Evolutionary conservation across 2,113 vertebrate species (phyloP), one percentile per base, ranked within the genome.

Genomic region (Cathartes aura): DNA sequence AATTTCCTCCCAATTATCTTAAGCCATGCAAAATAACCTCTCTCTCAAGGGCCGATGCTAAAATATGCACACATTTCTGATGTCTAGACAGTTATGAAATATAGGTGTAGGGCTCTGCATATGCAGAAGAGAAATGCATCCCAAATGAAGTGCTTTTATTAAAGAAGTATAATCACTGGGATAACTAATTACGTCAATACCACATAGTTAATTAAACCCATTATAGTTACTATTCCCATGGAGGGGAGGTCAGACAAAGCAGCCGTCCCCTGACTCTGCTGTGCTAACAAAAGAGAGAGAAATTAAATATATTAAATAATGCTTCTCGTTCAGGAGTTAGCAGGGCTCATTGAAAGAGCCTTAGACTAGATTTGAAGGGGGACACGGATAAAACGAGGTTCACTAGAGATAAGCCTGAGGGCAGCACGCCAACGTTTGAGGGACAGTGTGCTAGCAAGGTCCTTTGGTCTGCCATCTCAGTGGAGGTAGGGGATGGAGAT

Each of bases 121-220:
- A 94, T 58, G 64, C 84, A 64, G 89, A 97, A 95, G 82, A 94
- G 96, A 97, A 91, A 92, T 97, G 96, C 96, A 98, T 98, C 96
- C 97, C 96, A 97, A 98, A 98, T 98, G 97, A 98, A 98, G 97
- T 95, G 95, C 95, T 98, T 98, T 98, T 98, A 98, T 98, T 98
- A 98, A 98, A 96, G 97, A 97, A 98, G 87, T 96, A 97, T 98
- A 97, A 98, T 98, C 97, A 97, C 96, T 91, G 86, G 96, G 97
- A 98, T 98, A 98, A 98, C 97, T 98, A 98, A 98, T 98, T 98
- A 97, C 84, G 50, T 98, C 98, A 98, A 98, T 98, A 98, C 96
- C 90, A 97, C 97, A 98, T 98, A 98, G 98, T 98, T 98, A 98
- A 98, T 98, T 98, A 98, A 98, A 98, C 84, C 97, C 97, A 98